Percentiles rank a stretch among this genome's conserved stretches.
phyloP scores from a whole-genome alignment of 2,888 invertebrate genomes.

The Platerodrilus igneus region DNA sequence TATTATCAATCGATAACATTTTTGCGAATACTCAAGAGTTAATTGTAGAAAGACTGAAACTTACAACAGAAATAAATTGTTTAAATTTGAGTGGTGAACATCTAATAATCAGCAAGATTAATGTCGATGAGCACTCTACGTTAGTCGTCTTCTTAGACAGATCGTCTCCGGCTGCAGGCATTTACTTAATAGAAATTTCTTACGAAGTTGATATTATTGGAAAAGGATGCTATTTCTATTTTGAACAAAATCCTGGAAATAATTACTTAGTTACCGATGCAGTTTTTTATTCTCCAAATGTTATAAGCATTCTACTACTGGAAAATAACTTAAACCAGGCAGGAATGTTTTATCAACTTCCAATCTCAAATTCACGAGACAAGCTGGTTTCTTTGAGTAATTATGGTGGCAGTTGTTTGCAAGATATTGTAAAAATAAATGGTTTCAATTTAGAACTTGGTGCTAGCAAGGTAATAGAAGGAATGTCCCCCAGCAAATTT shows the following conservation, averaged over 20 bases:
- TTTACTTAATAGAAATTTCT: constrained; percentile 52
- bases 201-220: constrained; percentile 48
- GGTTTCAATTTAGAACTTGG: constrained; percentile 54
- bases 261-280: constrained; percentile 59
- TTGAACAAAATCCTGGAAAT: constrained; percentile 47
- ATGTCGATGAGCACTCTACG: constrained; percentile 51
- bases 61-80: constrained; percentile 51
- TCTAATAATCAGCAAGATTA: constrained; percentile 52
- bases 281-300: constrained; percentile 70
- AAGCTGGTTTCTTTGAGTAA: constrained; percentile 31
- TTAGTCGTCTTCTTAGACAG: constrained; percentile 52
- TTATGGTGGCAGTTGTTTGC: constrained; percentile 19
- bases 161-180: constrained; percentile 44
- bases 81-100: constrained; percentile 32
- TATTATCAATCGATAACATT: constrained; percentile 60
- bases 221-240: constrained; percentile 54
- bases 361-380: constrained; percentile 39
- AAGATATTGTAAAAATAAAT: constrained; percentile 51
- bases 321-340: constrained; percentile 46
- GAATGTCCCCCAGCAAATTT: constrained; percentile 62
- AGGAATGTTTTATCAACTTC: constrained; percentile 37
- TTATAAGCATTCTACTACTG: constrained; percentile 66
- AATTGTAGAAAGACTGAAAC: constrained; percentile 59
- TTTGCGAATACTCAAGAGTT: constrained; percentile 64
- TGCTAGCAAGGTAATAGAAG: constrained; percentile 59